Evolutionary conservation across 1,140 invertebrate genomes (phyloP).

Genomic region (Caerostris darwini): DNA sequence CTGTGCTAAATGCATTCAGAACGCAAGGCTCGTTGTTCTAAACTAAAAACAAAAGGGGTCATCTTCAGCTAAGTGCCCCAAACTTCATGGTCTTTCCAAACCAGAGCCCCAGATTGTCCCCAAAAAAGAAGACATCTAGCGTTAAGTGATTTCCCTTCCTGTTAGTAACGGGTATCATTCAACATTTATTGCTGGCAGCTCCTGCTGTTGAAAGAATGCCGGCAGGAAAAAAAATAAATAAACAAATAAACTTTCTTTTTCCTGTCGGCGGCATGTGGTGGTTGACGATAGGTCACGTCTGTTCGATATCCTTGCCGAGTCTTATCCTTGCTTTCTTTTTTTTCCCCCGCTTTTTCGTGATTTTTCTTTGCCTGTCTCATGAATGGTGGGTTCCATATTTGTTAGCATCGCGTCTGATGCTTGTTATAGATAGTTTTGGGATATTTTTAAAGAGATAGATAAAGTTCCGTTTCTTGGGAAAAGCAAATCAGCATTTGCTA

Average conservation of each 20-base stretch:
- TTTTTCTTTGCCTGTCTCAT: neutral
- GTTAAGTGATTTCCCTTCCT: constrained; percentile 46
- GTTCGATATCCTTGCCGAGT: neutral
- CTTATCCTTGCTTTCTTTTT: neutral
- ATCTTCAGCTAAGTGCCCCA: neutral
- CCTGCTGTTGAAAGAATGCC: neutral
- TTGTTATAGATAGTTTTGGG: neutral
- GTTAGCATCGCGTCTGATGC: neutral
- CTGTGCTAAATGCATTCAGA: neutral
- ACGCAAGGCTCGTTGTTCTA: neutral
- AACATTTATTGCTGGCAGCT: neutral
- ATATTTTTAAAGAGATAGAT: neutral
- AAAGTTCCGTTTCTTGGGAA: no score
- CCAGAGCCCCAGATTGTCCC: neutral
- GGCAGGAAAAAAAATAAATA: neutral
- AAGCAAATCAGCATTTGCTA: no score
- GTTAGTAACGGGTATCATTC: neutral
- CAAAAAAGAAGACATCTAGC: neutral
- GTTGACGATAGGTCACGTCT: neutral
- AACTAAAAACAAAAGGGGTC: no score
- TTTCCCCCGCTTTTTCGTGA: neutral
- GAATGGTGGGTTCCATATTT: neutral
- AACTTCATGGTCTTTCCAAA: neutral
- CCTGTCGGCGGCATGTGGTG: no score
- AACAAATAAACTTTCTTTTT: neutral